A percentile compares a stretch with the other conserved stretches of the same genome.
phyloP scores from a whole-genome alignment of 2,113 vertebrate species.

The Mesitornis unicolor region DNA sequence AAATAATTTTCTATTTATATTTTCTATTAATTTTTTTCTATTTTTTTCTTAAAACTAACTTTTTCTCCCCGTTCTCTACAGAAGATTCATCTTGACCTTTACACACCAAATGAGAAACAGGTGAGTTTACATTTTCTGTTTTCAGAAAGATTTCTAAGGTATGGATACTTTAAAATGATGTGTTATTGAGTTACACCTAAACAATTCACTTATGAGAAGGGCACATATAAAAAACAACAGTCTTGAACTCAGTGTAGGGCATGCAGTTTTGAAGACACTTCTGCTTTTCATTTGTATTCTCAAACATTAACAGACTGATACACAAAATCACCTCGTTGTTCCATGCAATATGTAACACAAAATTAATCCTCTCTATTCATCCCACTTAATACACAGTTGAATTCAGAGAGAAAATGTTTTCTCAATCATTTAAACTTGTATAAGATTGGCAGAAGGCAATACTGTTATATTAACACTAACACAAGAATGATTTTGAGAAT shows the following conservation, averaged over 20 bases:
- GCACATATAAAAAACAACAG: not conserved
- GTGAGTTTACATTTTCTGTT: constrained; percentile 25
- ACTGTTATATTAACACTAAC: not conserved
- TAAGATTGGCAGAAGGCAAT: not conserved
- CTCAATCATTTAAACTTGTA: not conserved
- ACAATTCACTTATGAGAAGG: not conserved
- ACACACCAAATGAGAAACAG: not conserved
- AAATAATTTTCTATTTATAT: not conserved
- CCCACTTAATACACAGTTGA: not conserved
- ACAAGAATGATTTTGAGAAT: not conserved
- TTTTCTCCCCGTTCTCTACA: not conserved
- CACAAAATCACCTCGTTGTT: not conserved
- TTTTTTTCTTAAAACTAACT: not conserved
- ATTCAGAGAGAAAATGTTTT: not conserved
- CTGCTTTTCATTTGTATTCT: not conserved
- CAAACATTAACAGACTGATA: not conserved
- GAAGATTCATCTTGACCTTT: not conserved
- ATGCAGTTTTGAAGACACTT: not conserved
- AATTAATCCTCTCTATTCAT: not conserved
- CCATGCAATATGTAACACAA: not conserved
- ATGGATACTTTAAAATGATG: not conserved
- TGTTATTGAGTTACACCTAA: not conserved
- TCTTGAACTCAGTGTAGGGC: not conserved
- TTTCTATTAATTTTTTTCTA: not conserved
- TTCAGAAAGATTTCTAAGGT: not conserved